Conservation (phyloP, 2,888 invertebrate genomes). For the Lampropteryx suffumata region DNA sequence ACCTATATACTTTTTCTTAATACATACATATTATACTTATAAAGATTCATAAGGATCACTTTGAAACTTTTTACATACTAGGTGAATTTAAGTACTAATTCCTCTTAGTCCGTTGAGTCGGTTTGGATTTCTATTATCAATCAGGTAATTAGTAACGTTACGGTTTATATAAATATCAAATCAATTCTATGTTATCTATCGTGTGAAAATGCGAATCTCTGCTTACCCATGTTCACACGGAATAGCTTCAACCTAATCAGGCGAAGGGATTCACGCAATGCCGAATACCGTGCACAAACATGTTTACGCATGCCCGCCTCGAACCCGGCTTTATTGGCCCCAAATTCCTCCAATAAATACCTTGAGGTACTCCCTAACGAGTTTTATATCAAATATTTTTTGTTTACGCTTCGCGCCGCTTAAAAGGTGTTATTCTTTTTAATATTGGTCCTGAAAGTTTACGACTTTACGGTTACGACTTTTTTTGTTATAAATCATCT, state of each 20-base stretch:
- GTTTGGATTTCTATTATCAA: too few relatives aligned
- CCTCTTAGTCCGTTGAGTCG: too few relatives aligned
- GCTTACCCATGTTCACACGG: neutral
- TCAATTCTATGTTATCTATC: too few relatives aligned
- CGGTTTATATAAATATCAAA: too few relatives aligned
- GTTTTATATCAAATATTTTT: conserved; percentile 25
- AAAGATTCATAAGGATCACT: too few relatives aligned
- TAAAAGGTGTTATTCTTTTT: neutral
- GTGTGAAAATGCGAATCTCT: neutral
- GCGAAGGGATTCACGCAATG: neutral
- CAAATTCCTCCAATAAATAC: conserved; percentile 44
- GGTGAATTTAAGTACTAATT: too few relatives aligned
- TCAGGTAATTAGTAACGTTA: too few relatives aligned
- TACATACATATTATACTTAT: too few relatives aligned
- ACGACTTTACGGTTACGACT: too few relatives aligned
- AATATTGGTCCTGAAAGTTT: neutral
- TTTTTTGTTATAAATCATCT: too few relatives aligned
- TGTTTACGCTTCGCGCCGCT: neutral
- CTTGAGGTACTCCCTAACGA: conserved; percentile 13
- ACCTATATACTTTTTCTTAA: too few relatives aligned
- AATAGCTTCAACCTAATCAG: neutral
- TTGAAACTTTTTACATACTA: too few relatives aligned
- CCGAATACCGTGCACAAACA: conserved; percentile 28
- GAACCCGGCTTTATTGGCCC: conserved; percentile 34
- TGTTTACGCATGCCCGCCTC: conserved; percentile 30